Evolutionary conservation across 2,797 vertebrate species (phyloP).

Genomic region (Poecilia wingei): DNA sequence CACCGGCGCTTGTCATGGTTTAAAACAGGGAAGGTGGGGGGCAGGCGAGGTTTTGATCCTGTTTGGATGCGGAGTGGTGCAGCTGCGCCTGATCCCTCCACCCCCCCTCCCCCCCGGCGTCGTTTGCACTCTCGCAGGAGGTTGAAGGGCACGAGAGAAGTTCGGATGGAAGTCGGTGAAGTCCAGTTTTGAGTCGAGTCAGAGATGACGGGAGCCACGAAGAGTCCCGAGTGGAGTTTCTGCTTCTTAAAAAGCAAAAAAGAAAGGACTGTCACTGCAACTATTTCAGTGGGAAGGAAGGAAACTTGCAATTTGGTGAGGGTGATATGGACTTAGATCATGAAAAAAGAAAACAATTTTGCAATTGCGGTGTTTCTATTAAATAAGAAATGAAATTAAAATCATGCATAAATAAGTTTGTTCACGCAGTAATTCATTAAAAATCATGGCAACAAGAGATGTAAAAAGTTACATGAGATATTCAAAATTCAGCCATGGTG

Average conservation of each 20-base stretch:
- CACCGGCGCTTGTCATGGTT: constrained; percentile 67
- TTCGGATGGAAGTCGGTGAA: constrained; percentile 31
- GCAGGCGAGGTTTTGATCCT: constrained; percentile 51
- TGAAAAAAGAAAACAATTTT: too few species aligned
- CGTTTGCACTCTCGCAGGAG: constrained; percentile 43
- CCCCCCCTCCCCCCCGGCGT: constrained; percentile 17
- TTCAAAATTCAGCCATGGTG: too few species aligned
- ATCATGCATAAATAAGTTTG: too few species aligned
- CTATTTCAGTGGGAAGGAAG: background rate
- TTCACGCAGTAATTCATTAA: too few species aligned
- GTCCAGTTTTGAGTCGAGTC: constrained; percentile 48
- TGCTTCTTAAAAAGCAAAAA: constrained; percentile 8
- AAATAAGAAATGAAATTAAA: too few species aligned
- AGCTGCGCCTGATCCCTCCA: constrained; percentile 39
- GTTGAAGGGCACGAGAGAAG: constrained; percentile 17
- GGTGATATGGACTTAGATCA: too few species aligned
- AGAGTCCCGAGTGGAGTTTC: constrained; percentile 54
- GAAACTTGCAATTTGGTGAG: background rate
- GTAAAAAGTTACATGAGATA: too few species aligned
- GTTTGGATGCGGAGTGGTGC: constrained; percentile 47
- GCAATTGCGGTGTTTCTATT: too few species aligned
- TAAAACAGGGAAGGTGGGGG: constrained; percentile 33
- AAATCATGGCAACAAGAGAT: too few species aligned
- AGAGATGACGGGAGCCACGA: constrained; percentile 40
- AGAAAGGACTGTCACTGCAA: background rate